Percentiles rank a stretch among this genome's conserved stretches.
Evolutionary conservation across 2,113 vertebrate genomes (phyloP).

Genomic region (Hiodon tergisus): DNA sequence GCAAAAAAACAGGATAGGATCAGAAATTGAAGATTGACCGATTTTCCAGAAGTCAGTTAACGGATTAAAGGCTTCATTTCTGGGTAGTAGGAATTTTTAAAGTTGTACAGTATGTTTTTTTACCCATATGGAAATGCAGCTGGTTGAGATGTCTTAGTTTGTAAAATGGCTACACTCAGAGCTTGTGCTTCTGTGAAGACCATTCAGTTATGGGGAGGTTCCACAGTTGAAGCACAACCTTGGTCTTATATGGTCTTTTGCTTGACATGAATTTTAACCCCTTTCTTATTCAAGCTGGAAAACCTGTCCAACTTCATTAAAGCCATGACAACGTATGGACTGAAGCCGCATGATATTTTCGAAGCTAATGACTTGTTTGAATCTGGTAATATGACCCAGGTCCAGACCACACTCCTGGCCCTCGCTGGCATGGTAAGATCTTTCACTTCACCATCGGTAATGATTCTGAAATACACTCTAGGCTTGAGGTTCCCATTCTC

Average conservation of each 20-base stretch:
- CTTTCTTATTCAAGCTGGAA: slow-evolving; percentile 69
- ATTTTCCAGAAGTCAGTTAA: neutral
- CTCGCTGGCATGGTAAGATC: slow-evolving; percentile 83
- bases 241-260: neutral
- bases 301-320: slow-evolving; percentile 91
- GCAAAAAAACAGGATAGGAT: neutral
- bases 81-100: neutral
- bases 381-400: slow-evolving; percentile 87
- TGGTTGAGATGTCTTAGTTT: neutral
- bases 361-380: slow-evolving; percentile 92
- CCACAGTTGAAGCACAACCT: too few species aligned
- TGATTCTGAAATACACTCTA: neutral
- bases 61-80: neutral
- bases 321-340: slow-evolving; percentile 74
- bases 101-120: neutral
- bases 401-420: slow-evolving; percentile 82
- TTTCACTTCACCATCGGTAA: neutral
- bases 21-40: neutral
- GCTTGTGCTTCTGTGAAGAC: neutral
- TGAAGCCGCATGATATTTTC: slow-evolving; percentile 87
- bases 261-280: neutral
- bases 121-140: neutral
- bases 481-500: neutral
- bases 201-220: neutral
- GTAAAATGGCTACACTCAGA: neutral